phyloP scores from a whole-genome alignment of 2,888 invertebrate genomes.

The Scaptomyza cyrtandrae region DNA sequence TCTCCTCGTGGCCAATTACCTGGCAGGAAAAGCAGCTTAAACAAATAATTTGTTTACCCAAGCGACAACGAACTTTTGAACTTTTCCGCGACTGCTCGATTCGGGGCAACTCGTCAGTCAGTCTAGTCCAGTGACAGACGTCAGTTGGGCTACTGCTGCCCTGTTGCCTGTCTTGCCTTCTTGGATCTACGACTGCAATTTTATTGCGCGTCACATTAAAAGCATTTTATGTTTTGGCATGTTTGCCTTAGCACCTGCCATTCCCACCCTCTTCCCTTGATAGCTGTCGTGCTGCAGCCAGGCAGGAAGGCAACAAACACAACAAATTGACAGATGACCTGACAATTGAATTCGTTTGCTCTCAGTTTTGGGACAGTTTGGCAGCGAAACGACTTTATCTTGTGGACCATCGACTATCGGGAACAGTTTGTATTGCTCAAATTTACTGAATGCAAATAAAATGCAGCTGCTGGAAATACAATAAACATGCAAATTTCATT shows the following conservation, averaged over 20 bases:
- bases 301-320: slow-evolving; percentile 57
- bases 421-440: slow-evolving; percentile 23
- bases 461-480: slow-evolving; percentile 66
- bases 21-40: slow-evolving; percentile 58
- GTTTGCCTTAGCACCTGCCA: slow-evolving; percentile 52
- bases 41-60: slow-evolving; percentile 80
- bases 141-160: slow-evolving; percentile 48
- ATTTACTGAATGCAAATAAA: slow-evolving; percentile 62
- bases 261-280: slow-evolving; percentile 44
- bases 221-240: slow-evolving; percentile 70
- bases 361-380: slow-evolving; percentile 37
- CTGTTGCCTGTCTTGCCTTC: slow-evolving; percentile 36
- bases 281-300: slow-evolving; percentile 66
- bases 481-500: slow-evolving; percentile 70
- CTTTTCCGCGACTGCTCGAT: slow-evolving; percentile 59
- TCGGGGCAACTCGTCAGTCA: slow-evolving; percentile 33
- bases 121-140: slow-evolving; percentile 14
- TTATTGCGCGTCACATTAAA: slow-evolving; percentile 76
- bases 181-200: slow-evolving; percentile 57
- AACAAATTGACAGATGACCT: slow-evolving; percentile 78
- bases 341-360: slow-evolving; percentile 75
- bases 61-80: slow-evolving; percentile 78
- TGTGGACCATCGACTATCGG: slow-evolving; percentile 20
- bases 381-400: slow-evolving; percentile 26
- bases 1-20: slow-evolving; percentile 76